A percentile compares a stretch with the other conserved stretches of the same genome.
These are phyloP conservation scores for Theristus sp. DNA, from an alignment of 2,888 invertebrate species.

Conservation along the genomic window DNA sequence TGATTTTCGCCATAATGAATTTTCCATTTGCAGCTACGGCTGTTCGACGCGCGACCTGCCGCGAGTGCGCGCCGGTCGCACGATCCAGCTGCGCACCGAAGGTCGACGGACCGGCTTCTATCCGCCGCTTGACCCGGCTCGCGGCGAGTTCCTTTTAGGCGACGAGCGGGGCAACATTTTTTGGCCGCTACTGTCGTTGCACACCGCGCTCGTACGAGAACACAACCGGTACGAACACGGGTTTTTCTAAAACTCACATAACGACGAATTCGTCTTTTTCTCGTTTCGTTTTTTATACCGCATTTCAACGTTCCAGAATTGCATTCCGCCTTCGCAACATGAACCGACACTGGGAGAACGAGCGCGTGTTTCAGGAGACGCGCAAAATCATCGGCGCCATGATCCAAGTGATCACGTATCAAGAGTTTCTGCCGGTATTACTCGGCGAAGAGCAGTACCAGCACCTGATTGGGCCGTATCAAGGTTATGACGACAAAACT, in stretches of 20 bases:
- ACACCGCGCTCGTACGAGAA: slow-evolving; percentile 4
- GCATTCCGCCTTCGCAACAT: slow-evolving; percentile 21
- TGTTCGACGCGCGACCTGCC: slow-evolving; percentile 33
- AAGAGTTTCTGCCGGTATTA: slow-evolving; percentile 49
- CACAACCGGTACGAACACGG: slow-evolving; percentile 6
- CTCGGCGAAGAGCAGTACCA: slow-evolving; percentile 59
- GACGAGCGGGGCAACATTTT: background rate
- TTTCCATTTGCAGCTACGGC: too few relatives aligned
- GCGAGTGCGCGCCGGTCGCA: background rate
- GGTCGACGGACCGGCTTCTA: background rate
- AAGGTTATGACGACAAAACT: background rate
- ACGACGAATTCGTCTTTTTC: too few relatives aligned
- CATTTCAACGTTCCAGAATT: slow-evolving; percentile 12
- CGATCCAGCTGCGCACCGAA: background rate
- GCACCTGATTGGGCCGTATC: background rate
- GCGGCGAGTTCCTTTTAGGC: background rate
- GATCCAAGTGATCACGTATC: slow-evolving; percentile 40
- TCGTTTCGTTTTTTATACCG: too few relatives aligned
- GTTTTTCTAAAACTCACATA: too few relatives aligned
- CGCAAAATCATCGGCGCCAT: slow-evolving; percentile 33
- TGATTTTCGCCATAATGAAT: too few relatives aligned
- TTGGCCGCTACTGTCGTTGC: background rate
- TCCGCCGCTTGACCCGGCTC: background rate
- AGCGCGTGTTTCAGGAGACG: slow-evolving; percentile 29
- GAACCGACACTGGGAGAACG: slow-evolving; percentile 29